phyloP scores from a whole-genome alignment of 2,113 vertebrate species.

The Crypturellus undulatus region DNA sequence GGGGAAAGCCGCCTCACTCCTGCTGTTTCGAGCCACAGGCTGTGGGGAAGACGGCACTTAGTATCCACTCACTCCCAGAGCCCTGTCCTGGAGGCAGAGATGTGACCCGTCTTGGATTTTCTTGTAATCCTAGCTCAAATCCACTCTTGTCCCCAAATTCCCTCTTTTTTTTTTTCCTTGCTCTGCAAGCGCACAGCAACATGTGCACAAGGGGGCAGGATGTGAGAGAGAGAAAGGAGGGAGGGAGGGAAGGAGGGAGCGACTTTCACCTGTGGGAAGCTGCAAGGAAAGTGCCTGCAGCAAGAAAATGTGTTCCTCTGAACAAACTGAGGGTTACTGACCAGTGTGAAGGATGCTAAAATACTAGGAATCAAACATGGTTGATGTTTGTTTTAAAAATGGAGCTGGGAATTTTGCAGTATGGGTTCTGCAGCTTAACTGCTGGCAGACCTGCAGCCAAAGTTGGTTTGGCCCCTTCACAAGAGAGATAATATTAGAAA shows the following conservation, averaged over 20 bases:
- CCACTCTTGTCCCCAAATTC: background rate
- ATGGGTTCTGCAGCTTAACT: background rate
- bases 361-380: rapidly evolving
- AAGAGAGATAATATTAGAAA: background rate
- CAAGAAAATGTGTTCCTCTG: background rate
- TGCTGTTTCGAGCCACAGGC: background rate
- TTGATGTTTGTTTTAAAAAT: background rate
- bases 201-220: background rate
- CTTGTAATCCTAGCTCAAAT: background rate
- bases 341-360: rapidly evolving
- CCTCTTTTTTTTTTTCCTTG: background rate
- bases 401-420: background rate
- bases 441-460: background rate
- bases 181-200: background rate
- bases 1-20: background rate
- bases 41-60: rapidly evolving
- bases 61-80: background rate
- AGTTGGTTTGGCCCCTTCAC: background rate
- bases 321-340: background rate
- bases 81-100: background rate
- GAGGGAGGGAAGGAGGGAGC: too few species aligned
- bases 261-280: background rate
- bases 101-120: background rate
- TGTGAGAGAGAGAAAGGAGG: background rate
- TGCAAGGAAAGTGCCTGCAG: background rate